Conservation (phyloP, 2,888 invertebrate genomes). For the Brachylomia viminalis region DNA sequence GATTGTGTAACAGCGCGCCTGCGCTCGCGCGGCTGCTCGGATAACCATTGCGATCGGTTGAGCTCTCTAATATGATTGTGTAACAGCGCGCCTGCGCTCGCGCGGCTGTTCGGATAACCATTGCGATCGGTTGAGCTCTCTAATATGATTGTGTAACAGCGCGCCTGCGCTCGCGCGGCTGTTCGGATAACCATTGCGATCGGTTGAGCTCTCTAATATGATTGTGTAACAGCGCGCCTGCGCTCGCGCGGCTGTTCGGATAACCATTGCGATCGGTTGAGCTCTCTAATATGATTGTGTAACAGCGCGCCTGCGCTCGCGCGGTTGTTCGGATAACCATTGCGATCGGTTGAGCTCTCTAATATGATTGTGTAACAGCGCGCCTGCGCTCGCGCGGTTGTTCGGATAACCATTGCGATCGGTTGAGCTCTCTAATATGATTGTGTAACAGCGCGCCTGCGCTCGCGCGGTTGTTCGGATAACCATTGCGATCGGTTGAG, state of each 20-base stretch:
- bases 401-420: slow-evolving; percentile 7
- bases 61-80: slow-evolving; percentile 25
- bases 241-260: slow-evolving; percentile 1
- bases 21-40: neutral
- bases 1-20: neutral
- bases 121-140: slow-evolving; percentile 16
- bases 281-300: slow-evolving; percentile 24
- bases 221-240: slow-evolving; percentile 6
- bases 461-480: slow-evolving; percentile 1
- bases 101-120: no score
- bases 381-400: neutral
- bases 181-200: slow-evolving; percentile 9
- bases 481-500: slow-evolving; percentile 22
- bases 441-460: slow-evolving; percentile 17
- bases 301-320: neutral
- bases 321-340: slow-evolving; percentile 8
- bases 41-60: slow-evolving; percentile 9
- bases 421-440: slow-evolving; percentile 7
- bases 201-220: neutral
- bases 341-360: slow-evolving; percentile 7
- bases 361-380: slow-evolving; percentile 23
- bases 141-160: slow-evolving; percentile 4
- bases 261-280: slow-evolving; percentile 10
- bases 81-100: no score
- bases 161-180: slow-evolving; percentile 1